phyloP scores from a whole-genome alignment of 2,113 vertebrate genomes.

The Raja brachyura region DNA sequence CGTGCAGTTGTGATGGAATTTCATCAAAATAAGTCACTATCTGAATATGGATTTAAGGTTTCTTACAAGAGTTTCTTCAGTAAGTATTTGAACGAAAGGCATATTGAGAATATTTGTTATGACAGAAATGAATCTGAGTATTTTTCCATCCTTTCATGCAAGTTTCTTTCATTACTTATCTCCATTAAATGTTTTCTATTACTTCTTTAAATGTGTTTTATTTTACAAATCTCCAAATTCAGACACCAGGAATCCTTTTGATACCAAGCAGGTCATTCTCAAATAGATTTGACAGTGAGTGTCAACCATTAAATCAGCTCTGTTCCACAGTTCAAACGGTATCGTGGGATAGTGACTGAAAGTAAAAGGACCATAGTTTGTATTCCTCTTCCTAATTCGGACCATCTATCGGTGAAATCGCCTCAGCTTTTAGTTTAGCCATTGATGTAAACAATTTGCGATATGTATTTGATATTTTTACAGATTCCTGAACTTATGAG shows the following conservation, averaged over 20 bases:
- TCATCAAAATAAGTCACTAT: neutral
- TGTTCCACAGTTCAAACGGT: neutral
- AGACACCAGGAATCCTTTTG: neutral
- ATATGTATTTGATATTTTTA: neutral
- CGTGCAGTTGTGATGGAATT: slow-evolving; percentile 11
- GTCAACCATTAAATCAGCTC: neutral
- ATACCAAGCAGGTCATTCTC: neutral
- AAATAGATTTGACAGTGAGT: neutral
- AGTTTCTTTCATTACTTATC: neutral
- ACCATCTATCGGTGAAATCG: neutral
- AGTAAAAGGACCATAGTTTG: too few species aligned
- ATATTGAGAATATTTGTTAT: neutral
- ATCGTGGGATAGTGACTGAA: neutral
- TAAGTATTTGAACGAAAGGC: neutral
- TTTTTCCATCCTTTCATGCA: neutral
- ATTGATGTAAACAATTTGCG: neutral
- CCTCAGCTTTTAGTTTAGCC: neutral
- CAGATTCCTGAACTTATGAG: neutral
- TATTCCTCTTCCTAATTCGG: neutral
- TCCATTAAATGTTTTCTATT: neutral
- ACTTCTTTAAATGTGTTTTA: neutral
- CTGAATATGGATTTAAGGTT: neutral
- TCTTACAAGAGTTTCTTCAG: neutral
- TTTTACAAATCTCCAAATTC: neutral
- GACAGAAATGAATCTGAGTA: neutral